Evolutionary conservation across 2,113 vertebrate species (phyloP).

Genomic region (Spea multiplicata): DNA sequence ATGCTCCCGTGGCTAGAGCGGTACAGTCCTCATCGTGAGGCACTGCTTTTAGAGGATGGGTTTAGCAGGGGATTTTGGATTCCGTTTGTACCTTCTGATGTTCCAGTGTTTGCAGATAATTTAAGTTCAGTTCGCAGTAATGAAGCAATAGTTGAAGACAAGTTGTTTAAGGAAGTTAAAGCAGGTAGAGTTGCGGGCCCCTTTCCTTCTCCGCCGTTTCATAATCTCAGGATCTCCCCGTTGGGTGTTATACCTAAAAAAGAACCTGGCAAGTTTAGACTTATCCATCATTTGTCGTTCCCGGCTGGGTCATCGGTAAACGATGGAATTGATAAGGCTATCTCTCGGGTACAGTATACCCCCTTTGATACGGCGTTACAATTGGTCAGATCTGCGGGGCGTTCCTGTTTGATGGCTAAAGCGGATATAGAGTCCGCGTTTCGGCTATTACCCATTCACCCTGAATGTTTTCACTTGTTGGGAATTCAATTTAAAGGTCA

Average conservation of each 20-base stretch:
- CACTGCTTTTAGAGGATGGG: neutral
- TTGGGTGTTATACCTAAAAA: neutral
- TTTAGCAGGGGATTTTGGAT: neutral
- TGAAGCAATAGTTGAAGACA: constrained; percentile 14
- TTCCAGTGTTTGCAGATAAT: neutral
- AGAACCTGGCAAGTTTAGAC: neutral
- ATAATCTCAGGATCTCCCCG: neutral
- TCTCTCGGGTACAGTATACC: neutral
- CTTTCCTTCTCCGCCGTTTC: neutral
- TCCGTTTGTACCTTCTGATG: neutral
- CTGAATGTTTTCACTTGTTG: neutral
- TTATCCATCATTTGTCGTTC: constrained; percentile 9
- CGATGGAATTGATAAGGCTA: neutral
- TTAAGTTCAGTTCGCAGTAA: neutral
- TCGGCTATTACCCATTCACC: neutral
- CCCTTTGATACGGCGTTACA: neutral
- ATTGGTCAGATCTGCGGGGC: neutral
- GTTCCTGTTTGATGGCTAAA: neutral
- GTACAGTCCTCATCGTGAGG: neutral
- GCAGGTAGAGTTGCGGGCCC: constrained; percentile 27
- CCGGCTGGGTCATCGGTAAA: neutral
- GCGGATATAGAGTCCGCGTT: neutral
- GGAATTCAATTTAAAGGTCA: neutral
- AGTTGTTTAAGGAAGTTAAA: constrained; percentile 56
- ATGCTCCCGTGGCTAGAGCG: neutral